Percentiles rank a stretch among this genome's conserved stretches.
These are phyloP conservation scores for Catostylus mosaicus DNA, from an alignment of 30 jellyfish, hydroid and myxozoan species.

Conservation along the genomic window DNA sequence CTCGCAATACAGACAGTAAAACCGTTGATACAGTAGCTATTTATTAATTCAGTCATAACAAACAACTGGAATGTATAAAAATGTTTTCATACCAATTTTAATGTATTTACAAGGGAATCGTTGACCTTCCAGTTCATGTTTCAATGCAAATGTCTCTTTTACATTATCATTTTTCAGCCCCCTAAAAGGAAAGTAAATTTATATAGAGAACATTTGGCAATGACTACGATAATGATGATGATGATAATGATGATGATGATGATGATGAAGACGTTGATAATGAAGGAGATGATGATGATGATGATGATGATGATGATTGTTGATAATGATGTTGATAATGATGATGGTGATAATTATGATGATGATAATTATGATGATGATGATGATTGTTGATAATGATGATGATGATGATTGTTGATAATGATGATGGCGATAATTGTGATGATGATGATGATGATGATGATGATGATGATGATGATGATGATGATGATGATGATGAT, in stretches of 20 bases:
- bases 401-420: too few species aligned
- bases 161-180: conserved; percentile 87
- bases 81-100: conserved; percentile 86
- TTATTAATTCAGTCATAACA: too few species aligned
- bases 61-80: too few species aligned
- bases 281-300: neutral
- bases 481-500: neutral
- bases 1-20: too few species aligned
- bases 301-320: neutral
- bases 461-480: neutral
- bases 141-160: conserved; percentile 74
- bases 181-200: conserved; percentile 45
- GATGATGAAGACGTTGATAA: too few species aligned
- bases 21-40: too few species aligned
- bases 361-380: too few species aligned
- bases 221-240: neutral
- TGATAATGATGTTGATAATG: too few species aligned
- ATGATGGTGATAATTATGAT: too few species aligned
- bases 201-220: neutral
- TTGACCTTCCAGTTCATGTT: conserved; percentile 76
- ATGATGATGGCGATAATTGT: too few species aligned
- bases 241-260: neutral
- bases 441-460: neutral
- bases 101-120: conserved; percentile 80
- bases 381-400: too few species aligned